Conservation (phyloP, 2,113 vertebrate genomes). For the Diadophis punctatus region DNA sequence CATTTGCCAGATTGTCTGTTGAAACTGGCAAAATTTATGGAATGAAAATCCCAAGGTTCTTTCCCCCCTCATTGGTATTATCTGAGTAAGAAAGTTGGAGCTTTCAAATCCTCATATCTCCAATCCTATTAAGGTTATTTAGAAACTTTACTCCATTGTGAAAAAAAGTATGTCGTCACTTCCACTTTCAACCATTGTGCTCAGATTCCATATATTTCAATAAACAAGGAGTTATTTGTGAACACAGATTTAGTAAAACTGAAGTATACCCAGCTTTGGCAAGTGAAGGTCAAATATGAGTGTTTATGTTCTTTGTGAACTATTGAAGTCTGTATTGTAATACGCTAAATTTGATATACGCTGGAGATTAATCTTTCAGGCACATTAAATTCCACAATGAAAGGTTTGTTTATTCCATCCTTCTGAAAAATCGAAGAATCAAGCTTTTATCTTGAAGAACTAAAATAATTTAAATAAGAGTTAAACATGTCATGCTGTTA, state of each 20-base stretch:
- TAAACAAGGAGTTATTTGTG: background rate
- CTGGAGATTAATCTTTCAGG: conserved; percentile 3
- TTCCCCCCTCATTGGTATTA: background rate
- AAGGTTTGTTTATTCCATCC: background rate
- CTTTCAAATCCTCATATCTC: background rate
- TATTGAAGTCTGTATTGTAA: background rate
- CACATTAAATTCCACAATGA: background rate
- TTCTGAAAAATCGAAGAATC: background rate
- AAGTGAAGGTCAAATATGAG: conserved; percentile 11
- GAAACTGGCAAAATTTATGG: background rate
- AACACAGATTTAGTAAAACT: background rate
- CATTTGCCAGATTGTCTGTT: background rate
- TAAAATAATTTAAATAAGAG: background rate
- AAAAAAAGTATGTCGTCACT: background rate
- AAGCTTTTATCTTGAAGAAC: background rate
- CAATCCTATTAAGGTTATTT: background rate
- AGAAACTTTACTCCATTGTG: background rate
- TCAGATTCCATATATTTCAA: background rate
- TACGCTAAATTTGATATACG: conserved; percentile 10
- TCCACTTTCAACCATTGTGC: background rate
- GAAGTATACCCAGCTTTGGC: conserved; percentile 1
- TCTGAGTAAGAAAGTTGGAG: background rate
- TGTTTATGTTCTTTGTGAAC: conserved; percentile 17
- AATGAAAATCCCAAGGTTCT: background rate
- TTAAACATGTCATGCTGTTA: background rate